Evolutionary conservation across 1,140 invertebrate genomes (phyloP), one percentile per base, ranked within the genome.

Genomic region (Nasonia giraulti): DNA sequence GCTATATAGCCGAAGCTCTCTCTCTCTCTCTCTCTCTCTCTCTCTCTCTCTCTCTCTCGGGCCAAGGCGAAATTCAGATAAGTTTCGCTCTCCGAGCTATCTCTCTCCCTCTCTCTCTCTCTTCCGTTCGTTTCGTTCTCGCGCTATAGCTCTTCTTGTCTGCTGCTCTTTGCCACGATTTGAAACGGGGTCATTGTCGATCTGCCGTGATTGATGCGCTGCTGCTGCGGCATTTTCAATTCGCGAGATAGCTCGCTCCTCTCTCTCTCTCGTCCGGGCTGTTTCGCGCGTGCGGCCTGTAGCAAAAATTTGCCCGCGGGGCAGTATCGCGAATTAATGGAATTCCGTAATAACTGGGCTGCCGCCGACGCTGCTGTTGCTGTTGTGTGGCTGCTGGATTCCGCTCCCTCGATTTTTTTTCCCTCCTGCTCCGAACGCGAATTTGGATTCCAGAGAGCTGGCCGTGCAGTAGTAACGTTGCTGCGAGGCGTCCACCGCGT

Each of bases 1-100:
- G 20, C 37, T 27, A 20, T 62, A 12, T 62, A 12, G 55, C 31
- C 44, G 20, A 27, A 76, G 50, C 73, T 76, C 40, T 40, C 12
- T 62, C 55, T 7, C 62, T 23, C 55, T n/a, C n/a, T n/a, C n/a
- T n/a, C n/a, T n/a, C n/a, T n/a, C n/a, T n/a, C n/a, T 27, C 27
- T 27, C 27, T 27, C 27, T 27, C 27, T 27, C 73, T 76, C 40
- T 40, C 12, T 62, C 55, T 7, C 40, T 23, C 55, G 71, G 76
- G 17, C 33, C 11, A 47, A 47, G 17, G 27, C 10, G 79, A 81
- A 85, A 85, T 85, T 85, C 80, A 85, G 84, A 85, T 82, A 85
- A 82, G 80, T 85, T 85, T 85, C 62, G 55, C 14, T 50, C 79
- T 74, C 55, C 27, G 55, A 20, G 83, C 68, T 80, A 47, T 80